These are phyloP conservation scores for Neosilurus mollespiculum DNA, from an alignment of 2,797 vertebrate genomes.

Conservation along the genomic window DNA sequence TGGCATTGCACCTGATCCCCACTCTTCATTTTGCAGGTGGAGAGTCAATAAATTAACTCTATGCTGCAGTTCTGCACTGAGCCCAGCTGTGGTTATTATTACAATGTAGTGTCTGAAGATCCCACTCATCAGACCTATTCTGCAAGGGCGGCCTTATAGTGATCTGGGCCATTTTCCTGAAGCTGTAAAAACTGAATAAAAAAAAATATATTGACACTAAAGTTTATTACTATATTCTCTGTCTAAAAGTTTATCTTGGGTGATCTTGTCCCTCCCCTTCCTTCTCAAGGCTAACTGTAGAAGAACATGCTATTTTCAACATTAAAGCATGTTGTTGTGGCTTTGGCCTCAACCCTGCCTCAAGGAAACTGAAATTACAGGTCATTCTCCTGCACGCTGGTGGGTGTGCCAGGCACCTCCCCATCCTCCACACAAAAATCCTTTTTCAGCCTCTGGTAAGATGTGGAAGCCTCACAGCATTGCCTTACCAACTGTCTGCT, in stretches of 20 bases:
- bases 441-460: slow-evolving; percentile 44
- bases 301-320: slow-evolving; percentile 69
- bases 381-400: slow-evolving; percentile 59
- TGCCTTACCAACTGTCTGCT: slow-evolving; percentile 47
- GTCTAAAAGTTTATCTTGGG: slow-evolving; percentile 24
- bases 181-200: neutral
- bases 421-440: slow-evolving; percentile 55
- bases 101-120: neutral
- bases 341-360: slow-evolving; percentile 69
- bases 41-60: neutral
- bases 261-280: neutral
- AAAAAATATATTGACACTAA: neutral
- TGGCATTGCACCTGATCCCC: neutral
- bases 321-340: slow-evolving; percentile 71
- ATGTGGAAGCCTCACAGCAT: slow-evolving; percentile 35
- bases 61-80: neutral
- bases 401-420: slow-evolving; percentile 61
- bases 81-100: neutral
- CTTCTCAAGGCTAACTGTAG: slow-evolving; percentile 52
- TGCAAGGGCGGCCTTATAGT: neutral
- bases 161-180: neutral
- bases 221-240: neutral
- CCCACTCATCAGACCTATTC: neutral
- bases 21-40: neutral
- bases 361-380: slow-evolving; percentile 75